Evolutionary conservation across 2,797 vertebrate genomes (phyloP).

Genomic region (Gymnothorax reevesii): DNA sequence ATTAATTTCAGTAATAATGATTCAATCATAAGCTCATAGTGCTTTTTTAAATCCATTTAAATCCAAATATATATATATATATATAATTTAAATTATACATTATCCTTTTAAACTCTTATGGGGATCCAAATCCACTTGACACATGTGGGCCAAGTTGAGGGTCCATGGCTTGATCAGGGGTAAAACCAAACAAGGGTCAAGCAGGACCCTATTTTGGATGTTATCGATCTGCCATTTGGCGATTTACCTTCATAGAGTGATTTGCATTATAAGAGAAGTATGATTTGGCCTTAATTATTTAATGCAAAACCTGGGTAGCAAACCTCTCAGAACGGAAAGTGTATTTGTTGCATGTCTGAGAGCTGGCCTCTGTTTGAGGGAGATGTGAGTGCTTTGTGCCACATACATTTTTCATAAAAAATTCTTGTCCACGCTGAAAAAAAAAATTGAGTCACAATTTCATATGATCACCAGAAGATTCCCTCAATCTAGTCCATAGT

Average conservation of each 20-base stretch:
- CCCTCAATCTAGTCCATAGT: not conserved
- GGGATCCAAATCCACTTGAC: too few relatives aligned
- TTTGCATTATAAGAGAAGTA: not conserved
- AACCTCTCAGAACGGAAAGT: not conserved
- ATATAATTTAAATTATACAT: not conserved
- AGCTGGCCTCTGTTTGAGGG: not conserved
- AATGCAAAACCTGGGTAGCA: not conserved
- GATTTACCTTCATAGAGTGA: not conserved
- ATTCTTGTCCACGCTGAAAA: not conserved
- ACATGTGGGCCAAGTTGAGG: too few relatives aligned
- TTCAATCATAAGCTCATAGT: too few relatives aligned
- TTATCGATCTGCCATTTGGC: conserved; percentile 26
- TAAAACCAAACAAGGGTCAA: not conserved
- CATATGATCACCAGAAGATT: not conserved
- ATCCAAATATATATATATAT: too few relatives aligned
- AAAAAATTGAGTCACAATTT: not conserved
- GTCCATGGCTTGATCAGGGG: not conserved
- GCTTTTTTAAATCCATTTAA: too few relatives aligned
- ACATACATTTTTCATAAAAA: not conserved
- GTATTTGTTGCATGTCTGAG: not conserved
- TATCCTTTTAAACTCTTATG: too few relatives aligned
- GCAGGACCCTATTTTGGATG: not conserved
- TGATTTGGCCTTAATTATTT: not conserved
- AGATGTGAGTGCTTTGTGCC: not conserved
- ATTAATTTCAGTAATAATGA: too few relatives aligned